Conservation (phyloP, 2,888 invertebrate species). For the Amphipyra tragopoginis region DNA sequence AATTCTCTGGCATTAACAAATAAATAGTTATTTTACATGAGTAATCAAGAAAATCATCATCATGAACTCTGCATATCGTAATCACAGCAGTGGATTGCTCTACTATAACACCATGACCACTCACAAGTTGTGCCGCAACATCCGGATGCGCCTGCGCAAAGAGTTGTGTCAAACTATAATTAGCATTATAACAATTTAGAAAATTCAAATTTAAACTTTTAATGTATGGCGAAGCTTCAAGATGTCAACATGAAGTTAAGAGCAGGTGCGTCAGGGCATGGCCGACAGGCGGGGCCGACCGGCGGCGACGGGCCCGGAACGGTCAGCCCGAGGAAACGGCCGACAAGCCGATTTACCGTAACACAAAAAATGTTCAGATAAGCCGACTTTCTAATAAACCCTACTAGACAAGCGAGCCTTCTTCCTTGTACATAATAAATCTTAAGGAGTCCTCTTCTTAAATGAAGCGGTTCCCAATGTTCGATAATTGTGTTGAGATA, state of each 20-base stretch:
- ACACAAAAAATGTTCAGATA: slow-evolving; percentile 87
- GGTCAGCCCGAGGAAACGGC: slow-evolving; percentile 62
- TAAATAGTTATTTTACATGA: too few species aligned
- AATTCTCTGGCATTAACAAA: too few species aligned
- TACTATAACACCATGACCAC: too few species aligned
- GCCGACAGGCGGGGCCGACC: slow-evolving; percentile 12
- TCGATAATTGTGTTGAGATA: slow-evolving; percentile 60
- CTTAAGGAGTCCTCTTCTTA: slow-evolving; percentile 83
- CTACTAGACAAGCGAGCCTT: slow-evolving; percentile 79
- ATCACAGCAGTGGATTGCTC: too few species aligned
- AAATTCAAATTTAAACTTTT: slow-evolving; percentile 17
- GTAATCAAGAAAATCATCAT: too few species aligned
- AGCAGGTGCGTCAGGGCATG: slow-evolving; percentile 16
- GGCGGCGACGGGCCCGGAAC: slow-evolving; percentile 25
- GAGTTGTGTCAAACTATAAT: slow-evolving; percentile 1
- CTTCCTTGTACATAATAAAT: slow-evolving; percentile 88
- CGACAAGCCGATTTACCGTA: slow-evolving; percentile 82
- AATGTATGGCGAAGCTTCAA: slow-evolving; percentile 22
- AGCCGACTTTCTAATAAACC: slow-evolving; percentile 88
- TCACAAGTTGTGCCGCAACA: too few species aligned
- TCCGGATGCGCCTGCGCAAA: not conserved
- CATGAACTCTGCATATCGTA: too few species aligned
- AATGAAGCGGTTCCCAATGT: slow-evolving; percentile 76
- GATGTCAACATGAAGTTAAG: slow-evolving; percentile 33
- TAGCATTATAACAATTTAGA: slow-evolving; percentile 4